phyloP scores from a whole-genome alignment of 1,140 invertebrate genomes.

The Solen grandis region DNA sequence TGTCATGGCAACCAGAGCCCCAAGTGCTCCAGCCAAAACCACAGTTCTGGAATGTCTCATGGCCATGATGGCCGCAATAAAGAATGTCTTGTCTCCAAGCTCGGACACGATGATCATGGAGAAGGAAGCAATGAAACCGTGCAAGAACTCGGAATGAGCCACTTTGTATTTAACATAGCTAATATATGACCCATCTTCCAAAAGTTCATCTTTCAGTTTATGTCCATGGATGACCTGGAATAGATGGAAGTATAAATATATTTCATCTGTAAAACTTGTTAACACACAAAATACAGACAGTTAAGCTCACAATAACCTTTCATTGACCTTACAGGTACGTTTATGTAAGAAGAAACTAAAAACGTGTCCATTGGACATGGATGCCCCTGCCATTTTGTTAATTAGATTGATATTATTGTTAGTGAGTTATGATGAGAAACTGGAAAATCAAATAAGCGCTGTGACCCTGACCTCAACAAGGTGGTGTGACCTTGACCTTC shows the following conservation, averaged over 20 bases:
- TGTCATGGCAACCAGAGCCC: constrained; percentile 96
- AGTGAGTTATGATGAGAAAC: too few relatives aligned
- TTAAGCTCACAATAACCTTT: too few relatives aligned
- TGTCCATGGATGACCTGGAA: constrained; percentile 42
- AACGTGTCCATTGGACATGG: too few relatives aligned
- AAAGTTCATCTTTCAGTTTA: constrained; percentile 51
- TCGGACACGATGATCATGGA: constrained; percentile 99
- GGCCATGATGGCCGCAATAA: constrained; percentile 99
- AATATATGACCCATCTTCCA: constrained; percentile 60
- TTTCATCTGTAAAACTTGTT: background rate
- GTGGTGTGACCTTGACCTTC: too few relatives aligned
- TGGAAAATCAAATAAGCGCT: too few relatives aligned
- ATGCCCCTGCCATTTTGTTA: too few relatives aligned
- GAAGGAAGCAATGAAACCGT: constrained; percentile 96
- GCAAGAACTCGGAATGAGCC: constrained; percentile 88
- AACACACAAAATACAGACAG: too few relatives aligned
- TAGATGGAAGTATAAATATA: background rate
- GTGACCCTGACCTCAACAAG: too few relatives aligned
- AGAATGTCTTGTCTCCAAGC: constrained; percentile 99
- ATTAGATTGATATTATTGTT: too few relatives aligned
- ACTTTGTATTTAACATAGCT: constrained; percentile 56
- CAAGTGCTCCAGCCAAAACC: constrained; percentile 96
- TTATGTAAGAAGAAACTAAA: too few relatives aligned
- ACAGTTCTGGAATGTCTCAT: constrained; percentile 97
- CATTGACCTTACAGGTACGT: too few relatives aligned